Base-by-base conservation (phyloP, 2,888 invertebrate species). In the Notodonta dromedarius region DNA sequence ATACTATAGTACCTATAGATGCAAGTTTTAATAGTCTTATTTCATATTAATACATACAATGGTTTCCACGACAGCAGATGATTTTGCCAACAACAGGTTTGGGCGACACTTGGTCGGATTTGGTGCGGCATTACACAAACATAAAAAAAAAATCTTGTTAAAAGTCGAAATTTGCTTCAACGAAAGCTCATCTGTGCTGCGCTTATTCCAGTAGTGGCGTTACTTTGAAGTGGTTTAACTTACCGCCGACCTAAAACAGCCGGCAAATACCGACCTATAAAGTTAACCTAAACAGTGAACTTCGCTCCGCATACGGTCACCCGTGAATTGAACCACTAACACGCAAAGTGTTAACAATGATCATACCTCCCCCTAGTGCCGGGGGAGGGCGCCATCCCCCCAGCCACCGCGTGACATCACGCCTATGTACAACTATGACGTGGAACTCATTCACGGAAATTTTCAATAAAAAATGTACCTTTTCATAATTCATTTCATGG, bases 361-460 rank as follows among this genome's bases (percentile, higher is more conserved):
- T 11, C 56, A 13, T 12, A 11, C 24, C 12, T 24, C 39, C 2
- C 13, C 13, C 13, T 32, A 4, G 9, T 9, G 16, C 9, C 4
- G 50, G 50, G 51, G 32, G 35, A 7, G 52, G 16, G 52, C 35
- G 7, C 52, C 16, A 24, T 52, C 67, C 62, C 57, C 66, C 66
- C 58, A 70, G 71, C 73, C 76, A 77, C 61, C 60, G 71, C 59
- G 71, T 76, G 76, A 77, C 78, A 66, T 78, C 77, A 76, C 69
- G 46, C 39, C 57, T 61, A 58, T 58, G 57, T 61, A 64, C 60
- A 66, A 60, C 66, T 58, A 74, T 80, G 80, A 80, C 80, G 77
- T 66, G 57, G 61, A 60, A 66, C 61, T 58, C 50, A 67, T 77
- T 70, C 65, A 54, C 13, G 56, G 76, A 76, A 76, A 32, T 32